phyloP scores from a whole-genome alignment of 2,888 invertebrate genomes.

The Liodrosophila aerea region DNA sequence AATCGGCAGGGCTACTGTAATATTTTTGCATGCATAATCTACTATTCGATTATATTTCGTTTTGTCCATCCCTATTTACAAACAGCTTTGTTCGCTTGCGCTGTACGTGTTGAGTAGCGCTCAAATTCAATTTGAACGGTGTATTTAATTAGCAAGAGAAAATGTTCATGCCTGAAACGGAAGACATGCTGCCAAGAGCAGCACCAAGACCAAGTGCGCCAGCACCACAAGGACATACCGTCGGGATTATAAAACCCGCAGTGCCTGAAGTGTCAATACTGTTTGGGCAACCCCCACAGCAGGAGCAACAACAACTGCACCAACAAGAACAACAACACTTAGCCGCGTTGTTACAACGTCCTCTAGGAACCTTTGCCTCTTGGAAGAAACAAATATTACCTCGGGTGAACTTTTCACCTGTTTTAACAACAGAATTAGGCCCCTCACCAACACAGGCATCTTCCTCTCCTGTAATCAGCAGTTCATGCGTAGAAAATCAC shows the following conservation, averaged over 20 bases:
- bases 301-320: conserved; percentile 24
- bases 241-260: conserved; percentile 55
- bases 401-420: conserved; percentile 65
- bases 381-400: conserved; percentile 81
- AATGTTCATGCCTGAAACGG: conserved; percentile 79
- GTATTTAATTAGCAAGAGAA: background rate
- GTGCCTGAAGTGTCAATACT: conserved; percentile 75
- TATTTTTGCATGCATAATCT: no score
- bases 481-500: conserved; percentile 29
- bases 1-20: no score
- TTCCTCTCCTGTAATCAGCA: conserved; percentile 13
- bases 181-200: conserved; percentile 79
- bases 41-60: no score
- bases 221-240: conserved; percentile 42
- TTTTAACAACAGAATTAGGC: conserved; percentile 51
- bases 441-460: conserved; percentile 29
- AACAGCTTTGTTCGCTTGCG: conserved; percentile 24
- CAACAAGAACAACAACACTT: conserved; percentile 20
- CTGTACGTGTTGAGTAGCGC: conserved; percentile 39
- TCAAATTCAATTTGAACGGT: conserved; percentile 49
- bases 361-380: conserved; percentile 60
- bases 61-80: no score
- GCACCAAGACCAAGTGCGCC: conserved; percentile 76
- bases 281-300: conserved; percentile 56
- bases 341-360: no score